These are phyloP conservation scores for Neuroterus valhalla DNA, from an alignment of 1,140 invertebrate species.

Conservation along the genomic window DNA sequence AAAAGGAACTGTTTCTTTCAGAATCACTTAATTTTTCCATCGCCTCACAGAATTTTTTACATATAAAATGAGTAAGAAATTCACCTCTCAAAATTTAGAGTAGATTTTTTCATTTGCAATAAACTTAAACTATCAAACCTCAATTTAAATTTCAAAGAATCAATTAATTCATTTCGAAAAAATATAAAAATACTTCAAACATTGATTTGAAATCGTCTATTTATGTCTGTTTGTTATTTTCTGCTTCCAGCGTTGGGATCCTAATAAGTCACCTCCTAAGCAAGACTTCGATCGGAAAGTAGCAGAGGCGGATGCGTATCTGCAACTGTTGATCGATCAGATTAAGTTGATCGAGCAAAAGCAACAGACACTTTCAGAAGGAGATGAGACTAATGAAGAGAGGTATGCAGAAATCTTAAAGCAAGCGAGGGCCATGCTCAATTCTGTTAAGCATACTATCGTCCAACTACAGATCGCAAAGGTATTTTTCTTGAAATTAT, in stretches of 20 bases:
- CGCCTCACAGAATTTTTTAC: too few relatives aligned
- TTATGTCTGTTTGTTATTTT: neutral
- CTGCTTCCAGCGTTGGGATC: slow-evolving; percentile 76
- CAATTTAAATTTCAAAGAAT: slow-evolving; percentile 35
- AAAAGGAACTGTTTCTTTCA: too few relatives aligned
- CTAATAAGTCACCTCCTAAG: slow-evolving; percentile 78
- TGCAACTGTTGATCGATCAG: slow-evolving; percentile 97
- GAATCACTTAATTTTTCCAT: too few relatives aligned
- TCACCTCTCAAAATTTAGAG: too few relatives aligned
- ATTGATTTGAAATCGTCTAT: slow-evolving; percentile 13
- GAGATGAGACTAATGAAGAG: slow-evolving; percentile 62
- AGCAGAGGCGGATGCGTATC: slow-evolving; percentile 95
- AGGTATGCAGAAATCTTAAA: slow-evolving; percentile 68
- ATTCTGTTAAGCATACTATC: slow-evolving; percentile 95
- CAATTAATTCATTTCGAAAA: slow-evolving; percentile 62
- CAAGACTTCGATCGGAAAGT: slow-evolving; percentile 93
- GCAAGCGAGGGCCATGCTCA: slow-evolving; percentile 71
- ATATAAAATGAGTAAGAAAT: too few relatives aligned
- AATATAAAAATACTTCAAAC: slow-evolving; percentile 55
- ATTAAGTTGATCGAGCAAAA: slow-evolving; percentile 80
- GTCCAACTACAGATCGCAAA: slow-evolving; percentile 98
- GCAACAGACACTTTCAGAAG: slow-evolving; percentile 51
- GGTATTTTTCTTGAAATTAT: slow-evolving; percentile 75
- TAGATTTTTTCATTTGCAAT: too few relatives aligned
- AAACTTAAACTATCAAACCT: too few relatives aligned